Percentiles rank a stretch among this genome's conserved stretches.
Conservation (phyloP, 2,797 vertebrate genomes). For the Avahi laniger region DNA sequence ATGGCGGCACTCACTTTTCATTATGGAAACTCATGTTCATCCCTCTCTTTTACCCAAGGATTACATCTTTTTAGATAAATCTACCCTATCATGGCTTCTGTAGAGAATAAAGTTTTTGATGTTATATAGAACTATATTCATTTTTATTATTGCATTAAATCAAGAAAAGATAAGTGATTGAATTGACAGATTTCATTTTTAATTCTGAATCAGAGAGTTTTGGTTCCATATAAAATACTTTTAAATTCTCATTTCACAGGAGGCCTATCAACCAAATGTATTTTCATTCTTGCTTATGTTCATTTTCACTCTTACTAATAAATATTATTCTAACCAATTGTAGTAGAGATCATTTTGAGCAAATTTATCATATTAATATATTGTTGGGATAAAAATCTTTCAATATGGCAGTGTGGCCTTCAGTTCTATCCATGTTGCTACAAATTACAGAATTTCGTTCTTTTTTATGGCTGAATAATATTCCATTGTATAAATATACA, state of each 20-base stretch:
- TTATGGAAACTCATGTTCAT: neutral
- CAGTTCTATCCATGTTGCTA: neutral
- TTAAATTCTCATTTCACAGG: neutral
- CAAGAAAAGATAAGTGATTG: neutral
- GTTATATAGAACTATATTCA: neutral
- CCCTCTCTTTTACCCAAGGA: neutral
- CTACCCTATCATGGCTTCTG: neutral
- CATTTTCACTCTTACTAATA: neutral
- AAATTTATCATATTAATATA: neutral
- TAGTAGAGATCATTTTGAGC: neutral
- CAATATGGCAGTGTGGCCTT: neutral
- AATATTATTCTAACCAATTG: neutral
- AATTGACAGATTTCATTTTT: conserved; percentile 21
- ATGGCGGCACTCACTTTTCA: neutral
- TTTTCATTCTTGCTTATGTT: conserved; percentile 36
- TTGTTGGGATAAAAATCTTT: neutral
- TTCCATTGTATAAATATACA: neutral
- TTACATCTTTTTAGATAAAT: neutral
- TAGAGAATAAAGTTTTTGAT: neutral
- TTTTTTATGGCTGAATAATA: neutral
- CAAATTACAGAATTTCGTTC: neutral
- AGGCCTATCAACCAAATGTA: neutral
- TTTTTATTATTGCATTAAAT: conserved; percentile 2
- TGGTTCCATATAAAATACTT: neutral
- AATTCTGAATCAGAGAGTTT: neutral